phyloP scores from a whole-genome alignment of 2,797 vertebrate species.

The Pelodytes ibericus region DNA sequence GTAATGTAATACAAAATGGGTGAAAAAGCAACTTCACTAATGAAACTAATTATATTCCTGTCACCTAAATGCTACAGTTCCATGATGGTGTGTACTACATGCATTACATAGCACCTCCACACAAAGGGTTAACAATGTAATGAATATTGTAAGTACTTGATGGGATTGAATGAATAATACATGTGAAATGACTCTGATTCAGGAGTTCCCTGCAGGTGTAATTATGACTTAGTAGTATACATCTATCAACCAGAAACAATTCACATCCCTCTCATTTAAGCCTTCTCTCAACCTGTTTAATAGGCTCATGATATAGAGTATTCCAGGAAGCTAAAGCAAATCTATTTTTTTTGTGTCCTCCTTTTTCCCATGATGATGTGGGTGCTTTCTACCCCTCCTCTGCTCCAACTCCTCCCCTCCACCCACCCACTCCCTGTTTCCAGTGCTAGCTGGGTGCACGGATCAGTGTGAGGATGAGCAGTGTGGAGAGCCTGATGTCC shows the following conservation, averaged over 20 bases:
- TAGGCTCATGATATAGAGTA: slow-evolving; percentile 8
- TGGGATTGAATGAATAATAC: neutral
- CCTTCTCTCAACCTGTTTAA: neutral
- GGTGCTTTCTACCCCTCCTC: slow-evolving; percentile 31
- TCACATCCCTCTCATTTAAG: neutral
- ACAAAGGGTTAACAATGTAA: neutral
- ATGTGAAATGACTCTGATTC: neutral
- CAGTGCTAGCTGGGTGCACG: slow-evolving; percentile 42
- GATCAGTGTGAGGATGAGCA: slow-evolving; percentile 53
- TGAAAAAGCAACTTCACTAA: no score
- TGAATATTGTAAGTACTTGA: neutral
- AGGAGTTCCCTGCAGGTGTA: neutral
- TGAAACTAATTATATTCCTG: no score
- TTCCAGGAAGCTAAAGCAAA: slow-evolving; percentile 31
- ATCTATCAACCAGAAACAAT: slow-evolving; percentile 6
- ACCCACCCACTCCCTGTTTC: slow-evolving; percentile 45
- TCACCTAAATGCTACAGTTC: neutral
- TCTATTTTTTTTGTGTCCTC: slow-evolving; percentile 24
- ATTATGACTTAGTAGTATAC: neutral
- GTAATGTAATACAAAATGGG: no score
- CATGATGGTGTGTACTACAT: neutral
- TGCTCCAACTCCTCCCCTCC: slow-evolving; percentile 48
- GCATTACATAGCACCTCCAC: neutral
- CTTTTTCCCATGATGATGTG: slow-evolving; percentile 25
- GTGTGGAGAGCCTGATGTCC: slow-evolving; percentile 24